These are phyloP conservation scores for Calcarius lapponicus DNA, from an alignment of 2,797 vertebrate genomes.

Conservation along the genomic window DNA sequence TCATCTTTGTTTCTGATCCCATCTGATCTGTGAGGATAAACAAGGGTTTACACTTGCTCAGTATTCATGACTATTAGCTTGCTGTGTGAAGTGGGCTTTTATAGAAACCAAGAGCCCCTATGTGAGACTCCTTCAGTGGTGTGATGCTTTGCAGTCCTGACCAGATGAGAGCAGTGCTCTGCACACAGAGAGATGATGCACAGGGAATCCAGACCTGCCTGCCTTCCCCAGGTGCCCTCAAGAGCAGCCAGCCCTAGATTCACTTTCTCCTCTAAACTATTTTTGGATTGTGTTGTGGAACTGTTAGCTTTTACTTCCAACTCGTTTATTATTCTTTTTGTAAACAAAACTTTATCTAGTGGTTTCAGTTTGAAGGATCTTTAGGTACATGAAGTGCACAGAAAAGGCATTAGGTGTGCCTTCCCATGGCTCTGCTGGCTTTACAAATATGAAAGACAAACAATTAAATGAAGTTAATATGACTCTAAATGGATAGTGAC, in stretches of 20 bases:
- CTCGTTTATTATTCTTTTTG: neutral
- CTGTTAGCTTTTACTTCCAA: neutral
- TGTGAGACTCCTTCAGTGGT: neutral
- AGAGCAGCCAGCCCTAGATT: neutral
- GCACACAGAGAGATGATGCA: neutral
- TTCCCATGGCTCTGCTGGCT: neutral
- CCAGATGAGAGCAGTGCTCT: neutral
- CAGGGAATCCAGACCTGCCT: neutral
- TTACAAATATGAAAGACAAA: neutral
- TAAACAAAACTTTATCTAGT: neutral
- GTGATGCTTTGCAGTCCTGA: neutral
- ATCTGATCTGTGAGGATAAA: neutral
- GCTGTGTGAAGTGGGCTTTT: neutral
- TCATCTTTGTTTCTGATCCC: neutral
- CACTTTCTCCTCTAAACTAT: fast-evolving
- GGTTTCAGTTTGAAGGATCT: neutral
- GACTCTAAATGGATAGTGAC: neutral
- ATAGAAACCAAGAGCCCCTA: neutral
- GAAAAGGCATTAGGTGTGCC: neutral
- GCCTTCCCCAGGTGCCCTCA: neutral
- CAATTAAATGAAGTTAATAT: neutral
- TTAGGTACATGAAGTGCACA: neutral
- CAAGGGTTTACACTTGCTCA: neutral
- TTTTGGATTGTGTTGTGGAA: neutral
- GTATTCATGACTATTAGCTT: neutral